phyloP scores from a whole-genome alignment of 2,113 vertebrate genomes.

The Lasiurus borealis region DNA sequence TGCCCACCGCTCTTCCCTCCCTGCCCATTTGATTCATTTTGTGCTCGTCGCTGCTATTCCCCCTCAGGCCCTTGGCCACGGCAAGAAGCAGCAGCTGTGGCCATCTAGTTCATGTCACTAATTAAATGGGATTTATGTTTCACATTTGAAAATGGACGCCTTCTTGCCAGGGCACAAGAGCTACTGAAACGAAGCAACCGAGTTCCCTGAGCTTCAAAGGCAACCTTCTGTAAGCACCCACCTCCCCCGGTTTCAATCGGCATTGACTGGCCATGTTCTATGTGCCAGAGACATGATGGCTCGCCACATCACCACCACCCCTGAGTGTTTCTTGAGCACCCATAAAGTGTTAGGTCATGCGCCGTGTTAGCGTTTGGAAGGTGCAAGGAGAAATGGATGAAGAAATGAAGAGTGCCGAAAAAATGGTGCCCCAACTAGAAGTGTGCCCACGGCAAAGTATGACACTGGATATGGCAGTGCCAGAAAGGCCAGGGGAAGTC shows the following conservation, averaged over 20 bases:
- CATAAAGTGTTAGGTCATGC: not conserved
- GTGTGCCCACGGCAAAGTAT: not conserved
- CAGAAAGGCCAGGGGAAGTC: not conserved
- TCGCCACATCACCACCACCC: not conserved
- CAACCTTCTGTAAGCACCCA: not conserved
- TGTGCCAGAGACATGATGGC: constrained; percentile 20
- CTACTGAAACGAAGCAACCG: constrained; percentile 44
- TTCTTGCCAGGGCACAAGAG: constrained; percentile 72
- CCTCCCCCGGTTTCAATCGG: not conserved
- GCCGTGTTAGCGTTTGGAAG: no score
- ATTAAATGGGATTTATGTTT: constrained; percentile 82
- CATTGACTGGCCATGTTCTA: not conserved
- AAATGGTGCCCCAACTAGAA: not conserved
- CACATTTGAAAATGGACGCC: constrained; percentile 65
- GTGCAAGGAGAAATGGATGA: not conserved
- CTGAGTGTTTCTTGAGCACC: constrained; percentile 3
- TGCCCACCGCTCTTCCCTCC: not conserved
- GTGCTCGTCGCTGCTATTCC: not conserved
- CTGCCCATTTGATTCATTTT: not conserved
- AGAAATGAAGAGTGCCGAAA: not conserved
- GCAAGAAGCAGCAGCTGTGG: constrained; percentile 76
- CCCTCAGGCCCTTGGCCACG: constrained; percentile 71
- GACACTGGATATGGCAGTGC: not conserved
- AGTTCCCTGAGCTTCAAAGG: constrained; percentile 20
- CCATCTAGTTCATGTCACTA: constrained; percentile 76